Conservation (phyloP, 2,113 vertebrate genomes). For the Anoura caudifer region DNA sequence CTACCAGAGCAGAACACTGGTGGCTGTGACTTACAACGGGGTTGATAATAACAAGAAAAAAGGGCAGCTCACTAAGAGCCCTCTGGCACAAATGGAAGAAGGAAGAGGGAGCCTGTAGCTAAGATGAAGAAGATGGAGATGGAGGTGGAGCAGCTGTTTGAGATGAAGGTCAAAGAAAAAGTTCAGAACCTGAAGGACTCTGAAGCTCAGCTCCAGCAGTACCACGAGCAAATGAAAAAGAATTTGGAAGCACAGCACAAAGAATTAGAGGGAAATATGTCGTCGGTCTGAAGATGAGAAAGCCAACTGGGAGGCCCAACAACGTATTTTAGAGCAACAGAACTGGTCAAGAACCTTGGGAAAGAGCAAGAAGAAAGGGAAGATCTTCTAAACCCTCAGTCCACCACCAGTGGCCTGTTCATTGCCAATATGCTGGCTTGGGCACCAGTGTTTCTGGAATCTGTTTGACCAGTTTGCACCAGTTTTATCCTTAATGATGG, state of each 20-base stretch:
- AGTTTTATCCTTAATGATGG: too few relatives aligned
- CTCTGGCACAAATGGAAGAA: constrained; percentile 98
- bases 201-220: constrained; percentile 97
- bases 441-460: too few relatives aligned
- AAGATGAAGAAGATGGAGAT: constrained; percentile 99
- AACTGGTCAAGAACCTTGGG: constrained; percentile 86
- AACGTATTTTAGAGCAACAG: constrained; percentile 96
- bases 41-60: too few relatives aligned
- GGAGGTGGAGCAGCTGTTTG: constrained; percentile 99
- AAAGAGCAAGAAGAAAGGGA: too few relatives aligned
- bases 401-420: too few relatives aligned
- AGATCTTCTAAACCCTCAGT: too few relatives aligned
- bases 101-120: constrained; percentile 95
- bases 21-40: too few relatives aligned
- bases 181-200: constrained; percentile 99
- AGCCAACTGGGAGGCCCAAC: constrained; percentile 93
- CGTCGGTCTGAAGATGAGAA: constrained; percentile 96
- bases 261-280: constrained; percentile 95
- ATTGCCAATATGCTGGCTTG: too few relatives aligned
- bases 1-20: too few relatives aligned
- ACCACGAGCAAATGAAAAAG: constrained; percentile 99
- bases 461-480: too few relatives aligned
- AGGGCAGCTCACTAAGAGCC: constrained; percentile 84
- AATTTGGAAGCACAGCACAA: constrained; percentile 98
- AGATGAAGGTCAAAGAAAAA: constrained; percentile 99